Evolutionary conservation across 2,113 vertebrate species (phyloP), one percentile per base, ranked within the genome.

Genomic region (Callipepla squamata): DNA sequence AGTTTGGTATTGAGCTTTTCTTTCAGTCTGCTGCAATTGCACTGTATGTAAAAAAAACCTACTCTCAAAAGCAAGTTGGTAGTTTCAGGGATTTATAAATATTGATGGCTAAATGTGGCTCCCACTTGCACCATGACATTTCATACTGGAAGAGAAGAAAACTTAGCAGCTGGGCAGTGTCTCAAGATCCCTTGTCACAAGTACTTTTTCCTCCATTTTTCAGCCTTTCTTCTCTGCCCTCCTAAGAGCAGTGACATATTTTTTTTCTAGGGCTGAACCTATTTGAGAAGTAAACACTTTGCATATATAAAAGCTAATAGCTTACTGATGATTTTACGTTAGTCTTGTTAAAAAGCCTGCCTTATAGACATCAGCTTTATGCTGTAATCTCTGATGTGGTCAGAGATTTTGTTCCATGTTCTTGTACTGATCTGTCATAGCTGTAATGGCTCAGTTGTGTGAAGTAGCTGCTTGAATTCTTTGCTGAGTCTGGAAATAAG

Each of bases 1-100:
- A 94, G 50, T 83, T 83, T 65, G 47, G 32, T 82, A 85, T 74
- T 0, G 2, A 94, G 81, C 26, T 92, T 95, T 62, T 67, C 59
- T 91, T 76, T 80, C 8, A 87, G 40, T 83, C 61, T 90, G 45
- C 72, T 93, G 79, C 48, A 96, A 55, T 69, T 3, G 1, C 45
- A 80, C 40, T 82, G 59, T 80, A 17, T 77, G 53, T 66, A 87
- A 87, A 57, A 89, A 55, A 95, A 90, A 77, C 73, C 67, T 85
- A 20, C 45, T 66, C 55, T 87, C 63, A 61, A 63, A 84, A 72
- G 16, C 67, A 82, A 70, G 79, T 36, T 87, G 20, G 50, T 76
- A 28, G 45, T 70, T 77, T 62, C 76, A 91, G 79, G 13, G 78
- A 58, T 94, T 85, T 94, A 91, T 76, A 82, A 87, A 92, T 92